A percentile compares a stretch with the other conserved stretches of the same genome.
Conservation (phyloP, 2,113 vertebrate genomes). For the Sisor rabdophorus region DNA sequence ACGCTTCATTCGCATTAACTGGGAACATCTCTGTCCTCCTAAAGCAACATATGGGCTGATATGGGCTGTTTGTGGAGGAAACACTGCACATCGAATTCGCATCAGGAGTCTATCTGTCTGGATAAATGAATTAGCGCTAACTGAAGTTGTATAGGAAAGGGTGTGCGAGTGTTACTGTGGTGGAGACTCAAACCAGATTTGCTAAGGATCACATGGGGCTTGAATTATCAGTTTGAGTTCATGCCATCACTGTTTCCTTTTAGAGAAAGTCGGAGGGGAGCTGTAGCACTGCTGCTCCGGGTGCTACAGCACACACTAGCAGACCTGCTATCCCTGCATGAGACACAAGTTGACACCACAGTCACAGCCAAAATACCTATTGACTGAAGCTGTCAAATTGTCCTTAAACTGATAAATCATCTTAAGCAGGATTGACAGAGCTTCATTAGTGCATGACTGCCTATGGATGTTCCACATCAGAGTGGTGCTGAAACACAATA, state of each 20-base stretch:
- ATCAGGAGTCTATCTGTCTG: conserved; percentile 20
- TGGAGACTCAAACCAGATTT: conserved; percentile 50
- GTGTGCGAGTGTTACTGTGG: conserved; percentile 23
- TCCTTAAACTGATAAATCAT: conserved; percentile 22
- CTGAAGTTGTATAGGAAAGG: conserved; percentile 34
- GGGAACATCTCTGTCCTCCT: conserved; percentile 24
- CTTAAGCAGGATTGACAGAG: conserved; percentile 12
- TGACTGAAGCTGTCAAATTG: conserved; percentile 14
- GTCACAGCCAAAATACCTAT: not conserved
- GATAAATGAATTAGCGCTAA: conserved; percentile 38
- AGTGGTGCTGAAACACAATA: conserved; percentile 25
- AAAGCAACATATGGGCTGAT: conserved; percentile 12
- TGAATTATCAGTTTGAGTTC: conserved; percentile 57
- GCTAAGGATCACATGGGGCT: conserved; percentile 48
- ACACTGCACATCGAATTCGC: conserved; percentile 9
- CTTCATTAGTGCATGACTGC: conserved; percentile 9
- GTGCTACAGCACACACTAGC: not conserved
- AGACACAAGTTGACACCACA: conserved; percentile 4
- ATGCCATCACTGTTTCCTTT: conserved; percentile 56
- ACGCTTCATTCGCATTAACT: conserved; percentile 36
- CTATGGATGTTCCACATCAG: conserved; percentile 21
- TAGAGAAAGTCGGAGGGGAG: conserved; percentile 53
- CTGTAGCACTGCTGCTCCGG: conserved; percentile 44
- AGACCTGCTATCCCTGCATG: not conserved
- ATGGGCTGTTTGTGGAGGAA: conserved; percentile 19